Conservation (phyloP, 2,113 vertebrate species). For the Illadopsis cleaveri region DNA sequence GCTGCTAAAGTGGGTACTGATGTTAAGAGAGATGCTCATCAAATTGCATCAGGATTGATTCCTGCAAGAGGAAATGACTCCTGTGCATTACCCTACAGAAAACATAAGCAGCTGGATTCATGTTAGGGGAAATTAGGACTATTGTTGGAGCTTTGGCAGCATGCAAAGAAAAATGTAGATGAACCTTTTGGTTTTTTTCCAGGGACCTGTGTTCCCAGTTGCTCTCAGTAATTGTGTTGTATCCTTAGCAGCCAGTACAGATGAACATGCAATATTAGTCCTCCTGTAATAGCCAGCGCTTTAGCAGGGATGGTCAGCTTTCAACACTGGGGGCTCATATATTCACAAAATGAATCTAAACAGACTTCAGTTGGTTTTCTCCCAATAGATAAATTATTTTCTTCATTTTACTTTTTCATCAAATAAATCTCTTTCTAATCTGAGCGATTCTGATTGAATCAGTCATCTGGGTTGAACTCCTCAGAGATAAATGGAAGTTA, state of each 20-base stretch:
- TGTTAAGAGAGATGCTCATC: background rate
- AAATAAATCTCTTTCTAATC: background rate
- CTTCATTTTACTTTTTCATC: background rate
- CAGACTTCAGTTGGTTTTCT: background rate
- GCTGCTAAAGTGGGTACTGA: background rate
- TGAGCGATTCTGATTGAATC: background rate
- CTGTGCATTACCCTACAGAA: constrained; percentile 38
- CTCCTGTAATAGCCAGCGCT: background rate
- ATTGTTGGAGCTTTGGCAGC: background rate
- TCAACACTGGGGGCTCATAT: background rate
- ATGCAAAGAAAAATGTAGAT: background rate
- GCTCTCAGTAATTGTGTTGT: background rate
- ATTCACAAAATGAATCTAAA: background rate
- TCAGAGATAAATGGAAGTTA: background rate
- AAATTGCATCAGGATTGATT: background rate
- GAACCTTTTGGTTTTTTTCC: background rate
- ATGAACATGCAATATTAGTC: background rate
- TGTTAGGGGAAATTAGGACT: background rate
- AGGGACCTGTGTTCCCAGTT: background rate
- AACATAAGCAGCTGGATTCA: constrained; percentile 22
- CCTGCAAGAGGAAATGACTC: constrained; percentile 19
- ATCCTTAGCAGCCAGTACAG: background rate
- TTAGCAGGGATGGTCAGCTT: background rate
- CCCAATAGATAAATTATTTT: background rate
- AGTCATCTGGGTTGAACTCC: background rate